Evolutionary conservation across 2,888 invertebrate genomes (phyloP), one percentile per base, ranked within the genome.

Genomic region (Acheta domesticus): DNA sequence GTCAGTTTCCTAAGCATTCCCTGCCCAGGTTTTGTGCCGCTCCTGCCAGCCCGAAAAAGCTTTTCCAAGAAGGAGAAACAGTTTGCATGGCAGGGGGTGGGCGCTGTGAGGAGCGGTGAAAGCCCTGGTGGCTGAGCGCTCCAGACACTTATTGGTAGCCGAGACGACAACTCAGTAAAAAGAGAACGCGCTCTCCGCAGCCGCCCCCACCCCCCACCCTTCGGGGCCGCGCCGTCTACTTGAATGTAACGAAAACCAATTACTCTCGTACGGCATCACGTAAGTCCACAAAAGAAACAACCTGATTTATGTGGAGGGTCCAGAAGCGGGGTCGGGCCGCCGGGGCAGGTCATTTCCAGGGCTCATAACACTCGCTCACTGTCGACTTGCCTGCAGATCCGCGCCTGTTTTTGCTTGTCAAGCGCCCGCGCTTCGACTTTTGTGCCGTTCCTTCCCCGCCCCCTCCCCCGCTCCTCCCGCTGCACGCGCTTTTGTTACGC

Each of bases 161-260:
- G 5, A 36, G 36, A 36, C 36, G 36, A 36, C 36, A 36, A 36
- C 36, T 36, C 36, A 36, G 36, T 36, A 36, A 36, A 36, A 36
- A 36, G 36, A 36, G 36, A 36, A 36, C 8, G 36, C 36, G 8
- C 36, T 36, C 36, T 36, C 36, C 8, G 11, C 36, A 36, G 36
- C 36, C 23, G 23, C 23, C 23, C 23, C 23, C 4, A 3, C 23
- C 23, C 23, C 23, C 23, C 23, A 0, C 23, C 62, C 19, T 5
- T 4, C 62, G 0, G 12, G 1, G 19, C 62, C 14, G 14, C 62
- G 62, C n/a, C 62, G 62, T 62, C 62, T 62, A n/a, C 16, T 62
- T 62, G 62, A 79, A 79, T 76, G 76, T 79, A 79, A 79, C 79
- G 79, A 73, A 79, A 79, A 79, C 76, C 79, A 79, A 79, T 79